phyloP scores from a whole-genome alignment of 2,797 vertebrate species.

The Silurus aristotelis region DNA sequence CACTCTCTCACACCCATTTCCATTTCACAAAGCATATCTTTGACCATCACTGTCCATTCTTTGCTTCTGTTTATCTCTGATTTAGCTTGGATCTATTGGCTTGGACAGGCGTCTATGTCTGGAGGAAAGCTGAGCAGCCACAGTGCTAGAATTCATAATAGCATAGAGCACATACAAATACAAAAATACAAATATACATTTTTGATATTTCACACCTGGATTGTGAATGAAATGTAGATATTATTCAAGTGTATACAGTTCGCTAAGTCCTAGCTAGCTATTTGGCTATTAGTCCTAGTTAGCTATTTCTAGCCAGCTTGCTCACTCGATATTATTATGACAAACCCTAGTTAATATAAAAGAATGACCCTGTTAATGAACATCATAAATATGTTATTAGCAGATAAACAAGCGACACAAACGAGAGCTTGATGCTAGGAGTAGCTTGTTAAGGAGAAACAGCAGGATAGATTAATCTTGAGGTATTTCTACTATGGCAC shows the following conservation, averaged over 20 bases:
- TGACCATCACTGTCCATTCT: not conserved
- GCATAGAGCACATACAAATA: no score
- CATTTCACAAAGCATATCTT: constrained; percentile 10
- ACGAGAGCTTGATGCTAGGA: not conserved
- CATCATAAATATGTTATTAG: not conserved
- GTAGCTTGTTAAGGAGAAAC: not conserved
- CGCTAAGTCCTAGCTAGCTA: not conserved
- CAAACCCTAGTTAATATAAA: not conserved
- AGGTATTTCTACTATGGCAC: not conserved
- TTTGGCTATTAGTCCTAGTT: no score
- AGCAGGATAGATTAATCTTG: not conserved
- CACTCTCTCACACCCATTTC: constrained; percentile 21
- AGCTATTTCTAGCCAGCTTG: no score
- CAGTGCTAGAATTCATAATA: not conserved
- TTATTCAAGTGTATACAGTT: not conserved
- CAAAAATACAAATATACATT: not conserved
- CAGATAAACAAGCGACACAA: not conserved
- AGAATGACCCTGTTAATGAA: no score
- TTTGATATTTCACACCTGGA: not conserved
- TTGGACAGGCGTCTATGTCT: not conserved
- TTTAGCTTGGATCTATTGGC: not conserved
- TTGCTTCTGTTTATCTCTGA: not conserved
- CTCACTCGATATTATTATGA: no score
- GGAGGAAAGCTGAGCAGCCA: not conserved
- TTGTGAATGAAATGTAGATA: not conserved